Base-by-base conservation (phyloP, 2,113 vertebrate genomes). In the Tricholaema leucomelas region DNA sequence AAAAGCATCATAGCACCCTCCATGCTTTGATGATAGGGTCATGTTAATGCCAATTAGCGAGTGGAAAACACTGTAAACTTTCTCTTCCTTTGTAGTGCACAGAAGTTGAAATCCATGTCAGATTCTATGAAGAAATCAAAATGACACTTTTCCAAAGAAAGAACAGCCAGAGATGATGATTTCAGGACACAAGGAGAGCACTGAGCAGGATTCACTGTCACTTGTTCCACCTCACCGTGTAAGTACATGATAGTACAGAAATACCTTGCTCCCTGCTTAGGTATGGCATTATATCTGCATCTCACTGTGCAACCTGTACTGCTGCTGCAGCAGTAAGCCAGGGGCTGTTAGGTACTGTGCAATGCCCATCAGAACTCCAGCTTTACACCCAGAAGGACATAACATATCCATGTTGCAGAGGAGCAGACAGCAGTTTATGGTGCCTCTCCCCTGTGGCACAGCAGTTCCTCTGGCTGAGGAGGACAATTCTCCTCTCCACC, bases 401-500 rank as follows among this genome's bases (percentile, higher is more conserved):
- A 59, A 28, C n/a, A 15, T 9, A 38, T 19, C 42, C 0, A 0
- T 44, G 40, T 35, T 50, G 8, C 55, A n/a, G 35, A 35, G 69
- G 12, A 64, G 15, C 0, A 0, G 50, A 18, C 71, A 33, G 42
- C 18, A 33, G 44, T 16, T 66, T 55, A 5, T 48, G 15, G 4
- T 19, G 13, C 27, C 35, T 71, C 42, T 63, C 27, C 48, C 35
- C 52, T 38, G 4, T 0, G 2, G 20, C 16, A 14, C 3, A 6
- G 66, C 71, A 69, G 40, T 42, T 52, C 13, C 48, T 27, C n/a
- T 63, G 12, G 12, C 44, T 6, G 5, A 58, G 55, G 1, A 2
- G 31, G 3, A 9, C 0, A 1, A 50, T 52, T 30, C 8, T 40
- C 6, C 27, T 8, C 33, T 58, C 79, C 31, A 27, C 35, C 17